phyloP scores from a whole-genome alignment of 2,113 vertebrate species.

The Perca flavescens region DNA sequence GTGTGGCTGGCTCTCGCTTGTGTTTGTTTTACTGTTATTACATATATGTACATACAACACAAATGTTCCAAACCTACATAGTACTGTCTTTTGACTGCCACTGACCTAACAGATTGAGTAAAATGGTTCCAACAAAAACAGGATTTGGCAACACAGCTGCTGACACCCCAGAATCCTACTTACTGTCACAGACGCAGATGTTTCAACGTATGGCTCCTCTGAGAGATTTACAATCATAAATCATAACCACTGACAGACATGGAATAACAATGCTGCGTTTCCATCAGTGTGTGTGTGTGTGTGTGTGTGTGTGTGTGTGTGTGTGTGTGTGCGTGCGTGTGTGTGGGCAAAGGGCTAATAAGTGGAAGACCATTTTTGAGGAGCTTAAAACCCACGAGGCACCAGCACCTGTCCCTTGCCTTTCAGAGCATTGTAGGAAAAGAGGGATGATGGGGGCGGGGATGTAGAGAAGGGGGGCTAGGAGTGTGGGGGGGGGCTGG shows the following conservation, averaged over 20 bases:
- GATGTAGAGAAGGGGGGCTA: not conserved
- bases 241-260: slow-evolving; percentile 60
- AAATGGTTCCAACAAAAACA: slow-evolving; percentile 35
- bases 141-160: slow-evolving; percentile 42
- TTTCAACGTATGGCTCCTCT: slow-evolving; percentile 53
- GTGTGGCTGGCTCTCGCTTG: not conserved
- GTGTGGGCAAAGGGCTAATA: slow-evolving; percentile 9
- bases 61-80: not conserved
- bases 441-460: slow-evolving; percentile 8
- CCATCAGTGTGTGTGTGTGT: slow-evolving; percentile 20
- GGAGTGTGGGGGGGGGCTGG: too few species aligned
- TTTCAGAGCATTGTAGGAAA: slow-evolving; percentile 48
- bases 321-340: not conserved
- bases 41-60: not conserved
- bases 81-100: not conserved
- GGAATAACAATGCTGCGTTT: slow-evolving; percentile 41
- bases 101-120: slow-evolving; percentile 11
- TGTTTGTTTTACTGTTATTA: not conserved
- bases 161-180: slow-evolving; percentile 42
- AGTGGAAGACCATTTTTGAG: slow-evolving; percentile 41
- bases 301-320: slow-evolving; percentile 8
- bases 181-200: slow-evolving; percentile 52
- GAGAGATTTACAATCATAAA: slow-evolving; percentile 52
- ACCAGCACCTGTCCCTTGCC: slow-evolving; percentile 68
- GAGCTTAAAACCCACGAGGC: slow-evolving; percentile 47